These are phyloP conservation scores for Drosophila funebris DNA, from an alignment of 1,140 invertebrate genomes.

Conservation along the genomic window DNA sequence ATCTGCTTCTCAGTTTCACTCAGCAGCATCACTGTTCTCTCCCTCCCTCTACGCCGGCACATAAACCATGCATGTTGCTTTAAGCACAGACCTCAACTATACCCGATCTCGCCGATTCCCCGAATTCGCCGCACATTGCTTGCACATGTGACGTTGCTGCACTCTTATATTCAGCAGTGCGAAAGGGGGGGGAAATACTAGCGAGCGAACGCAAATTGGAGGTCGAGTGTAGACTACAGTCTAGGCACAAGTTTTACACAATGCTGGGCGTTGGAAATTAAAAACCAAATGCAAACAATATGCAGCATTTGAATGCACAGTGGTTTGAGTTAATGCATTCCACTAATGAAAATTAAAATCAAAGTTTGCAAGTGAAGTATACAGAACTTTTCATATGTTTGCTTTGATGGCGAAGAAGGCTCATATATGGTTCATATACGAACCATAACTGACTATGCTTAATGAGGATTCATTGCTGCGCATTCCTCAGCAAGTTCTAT, in stretches of 20 bases:
- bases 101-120: conserved; percentile 18
- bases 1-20: neutral
- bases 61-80: conserved; percentile 66
- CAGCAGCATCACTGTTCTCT: neutral
- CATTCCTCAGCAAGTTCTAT: no score
- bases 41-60: neutral
- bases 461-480: no score
- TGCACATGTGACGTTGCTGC: conserved; percentile 60
- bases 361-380: neutral
- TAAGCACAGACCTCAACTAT: conserved; percentile 52
- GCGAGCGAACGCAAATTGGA: neutral
- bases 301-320: conserved; percentile 66
- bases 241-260: conserved; percentile 63
- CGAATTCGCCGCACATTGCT: conserved; percentile 24
- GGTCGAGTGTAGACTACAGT: conserved; percentile 46
- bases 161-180: neutral
- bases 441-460: no score
- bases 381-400: neutral
- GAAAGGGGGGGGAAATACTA: neutral
- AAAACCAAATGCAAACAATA: conserved; percentile 75
- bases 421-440: no score
- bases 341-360: neutral
- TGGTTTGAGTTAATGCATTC: conserved; percentile 23
- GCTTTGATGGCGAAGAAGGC: no score
- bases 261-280: conserved; percentile 61